phyloP scores from a whole-genome alignment of 2,797 vertebrate genomes.

The Thamnophis elegans region DNA sequence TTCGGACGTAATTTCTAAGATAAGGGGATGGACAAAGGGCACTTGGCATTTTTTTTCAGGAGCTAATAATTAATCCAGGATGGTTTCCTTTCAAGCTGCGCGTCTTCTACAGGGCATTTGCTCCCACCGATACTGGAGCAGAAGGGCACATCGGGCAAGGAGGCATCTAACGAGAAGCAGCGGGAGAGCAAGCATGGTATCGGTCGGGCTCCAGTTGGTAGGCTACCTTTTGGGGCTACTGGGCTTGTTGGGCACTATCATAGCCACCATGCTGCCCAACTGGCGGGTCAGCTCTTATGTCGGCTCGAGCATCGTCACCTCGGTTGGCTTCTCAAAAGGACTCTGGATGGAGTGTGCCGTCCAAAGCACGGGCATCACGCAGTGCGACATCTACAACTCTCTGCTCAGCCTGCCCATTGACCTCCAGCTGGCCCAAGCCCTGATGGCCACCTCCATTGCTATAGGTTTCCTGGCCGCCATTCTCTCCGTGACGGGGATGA shows the following conservation, averaged over 20 bases:
- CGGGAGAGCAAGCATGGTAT: constrained; percentile 74
- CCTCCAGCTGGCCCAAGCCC: constrained; percentile 85
- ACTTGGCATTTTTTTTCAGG: constrained; percentile 61
- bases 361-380: constrained; percentile 92
- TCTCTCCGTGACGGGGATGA: constrained; percentile 83
- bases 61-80: constrained; percentile 74
- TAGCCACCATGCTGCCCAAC: constrained; percentile 84
- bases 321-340: constrained; percentile 85
- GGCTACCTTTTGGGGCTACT: constrained; percentile 86
- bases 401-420: constrained; percentile 85
- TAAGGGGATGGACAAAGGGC: constrained; percentile 72
- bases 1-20: constrained; percentile 59
- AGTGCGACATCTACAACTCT: constrained; percentile 95
- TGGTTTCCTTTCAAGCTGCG: constrained; percentile 50
- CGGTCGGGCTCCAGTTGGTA: constrained; percentile 85
- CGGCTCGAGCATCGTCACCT: constrained; percentile 91
- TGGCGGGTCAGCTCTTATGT: constrained; percentile 89
- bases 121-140: constrained; percentile 42
- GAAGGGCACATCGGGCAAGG: not conserved
- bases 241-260: constrained; percentile 84
- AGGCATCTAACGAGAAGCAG: not conserved
- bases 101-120: constrained; percentile 67
- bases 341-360: constrained; percentile 97
- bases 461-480: constrained; percentile 80
- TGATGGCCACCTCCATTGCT: constrained; percentile 90